Evolutionary conservation across 2,113 vertebrate species (phyloP).

Genomic region (Catharus fuscescens): DNA sequence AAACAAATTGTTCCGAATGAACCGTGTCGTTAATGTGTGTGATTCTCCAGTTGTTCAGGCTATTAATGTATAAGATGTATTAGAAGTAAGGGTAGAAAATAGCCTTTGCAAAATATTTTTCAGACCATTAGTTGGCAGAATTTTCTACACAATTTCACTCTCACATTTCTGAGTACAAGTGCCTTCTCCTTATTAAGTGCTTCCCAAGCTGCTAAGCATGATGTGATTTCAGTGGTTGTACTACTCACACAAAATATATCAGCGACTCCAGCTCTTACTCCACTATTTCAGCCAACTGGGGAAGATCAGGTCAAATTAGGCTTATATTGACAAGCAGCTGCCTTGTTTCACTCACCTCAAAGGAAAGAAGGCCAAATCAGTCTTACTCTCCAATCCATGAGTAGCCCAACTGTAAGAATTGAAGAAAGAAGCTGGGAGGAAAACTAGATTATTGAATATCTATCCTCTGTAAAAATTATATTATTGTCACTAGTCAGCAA

Average conservation of each 20-base stretch:
- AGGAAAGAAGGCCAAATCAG: background rate
- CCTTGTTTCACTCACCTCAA: background rate
- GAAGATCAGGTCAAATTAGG: background rate
- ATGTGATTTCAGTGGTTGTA: background rate
- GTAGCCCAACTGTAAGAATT: background rate
- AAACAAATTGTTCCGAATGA: conserved; percentile 61
- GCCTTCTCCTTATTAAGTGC: conserved; percentile 6
- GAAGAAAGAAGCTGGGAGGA: background rate
- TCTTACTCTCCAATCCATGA: background rate
- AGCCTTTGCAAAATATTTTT: conserved; percentile 65
- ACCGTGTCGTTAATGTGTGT: conserved; percentile 38
- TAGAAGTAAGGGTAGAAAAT: conserved; percentile 58
- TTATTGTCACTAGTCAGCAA: background rate
- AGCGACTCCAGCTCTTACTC: background rate
- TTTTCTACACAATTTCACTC: conserved; percentile 66
- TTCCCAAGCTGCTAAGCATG: background rate
- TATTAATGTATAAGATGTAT: conserved; percentile 58
- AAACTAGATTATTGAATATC: background rate
- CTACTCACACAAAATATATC: background rate
- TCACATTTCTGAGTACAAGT: conserved; percentile 30
- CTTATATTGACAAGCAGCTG: background rate
- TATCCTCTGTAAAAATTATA: background rate
- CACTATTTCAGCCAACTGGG: background rate
- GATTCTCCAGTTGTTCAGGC: conserved; percentile 29
- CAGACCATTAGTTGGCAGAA: conserved; percentile 65